A percentile compares a stretch with the other conserved stretches of the same genome.
These are phyloP conservation scores for Lethenteron reissneri DNA, from an alignment of 2,113 vertebrate genomes.

Conservation along the genomic window DNA sequence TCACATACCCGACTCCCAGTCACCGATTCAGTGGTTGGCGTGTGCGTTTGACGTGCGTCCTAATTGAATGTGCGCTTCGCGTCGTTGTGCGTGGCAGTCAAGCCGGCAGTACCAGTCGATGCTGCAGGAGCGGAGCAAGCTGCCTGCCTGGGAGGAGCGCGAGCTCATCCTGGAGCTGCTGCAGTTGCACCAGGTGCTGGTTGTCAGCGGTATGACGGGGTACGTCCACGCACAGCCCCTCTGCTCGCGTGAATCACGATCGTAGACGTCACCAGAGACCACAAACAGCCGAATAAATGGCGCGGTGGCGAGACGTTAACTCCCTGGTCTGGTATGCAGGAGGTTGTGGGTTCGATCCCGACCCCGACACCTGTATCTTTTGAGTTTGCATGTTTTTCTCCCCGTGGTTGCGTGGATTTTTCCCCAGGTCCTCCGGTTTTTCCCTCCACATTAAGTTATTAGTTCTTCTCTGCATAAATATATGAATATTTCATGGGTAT, in stretches of 20 bases:
- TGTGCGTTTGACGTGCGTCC: neutral
- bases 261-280: too few species aligned
- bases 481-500: too few species aligned
- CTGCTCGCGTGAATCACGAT: neutral
- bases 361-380: too few species aligned
- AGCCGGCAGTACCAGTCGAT: conserved; percentile 49
- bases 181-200: conserved; percentile 48
- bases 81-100: conserved; percentile 24
- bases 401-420: too few species aligned
- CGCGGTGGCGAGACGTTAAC: too few species aligned
- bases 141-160: conserved; percentile 67
- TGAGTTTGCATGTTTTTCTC: too few species aligned
- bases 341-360: too few species aligned
- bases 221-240: conserved; percentile 21
- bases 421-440: too few species aligned
- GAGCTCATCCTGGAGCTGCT: conserved; percentile 43
- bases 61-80: neutral
- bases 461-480: too few species aligned
- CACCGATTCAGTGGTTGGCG: neutral
- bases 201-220: conserved; percentile 96
- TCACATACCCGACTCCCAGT: neutral
- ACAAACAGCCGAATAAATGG: too few species aligned
- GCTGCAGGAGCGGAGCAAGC: conserved; percentile 57
- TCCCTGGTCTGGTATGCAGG: too few species aligned
- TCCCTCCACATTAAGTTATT: too few species aligned